Evolutionary conservation across 2,888 invertebrate species (phyloP), one percentile per base, ranked within the genome.

Genomic region (Beris chalybata): DNA sequence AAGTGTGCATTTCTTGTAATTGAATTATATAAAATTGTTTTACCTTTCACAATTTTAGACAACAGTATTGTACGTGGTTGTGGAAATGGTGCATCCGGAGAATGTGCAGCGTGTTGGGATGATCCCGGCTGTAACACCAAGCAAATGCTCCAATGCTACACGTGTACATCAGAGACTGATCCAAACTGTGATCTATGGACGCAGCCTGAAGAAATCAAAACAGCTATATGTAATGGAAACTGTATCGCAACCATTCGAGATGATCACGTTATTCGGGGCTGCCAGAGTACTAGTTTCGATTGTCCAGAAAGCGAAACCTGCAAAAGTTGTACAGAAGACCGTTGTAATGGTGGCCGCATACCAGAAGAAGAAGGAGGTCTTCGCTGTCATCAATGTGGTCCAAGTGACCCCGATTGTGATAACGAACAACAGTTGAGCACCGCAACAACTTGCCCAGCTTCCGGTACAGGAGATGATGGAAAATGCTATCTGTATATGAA

Each of bases 321-420:
- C 29, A 38, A 32, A 9, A 61, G 50, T 38, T 61, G 61, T 38
- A 50, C 50, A 2, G 61, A 61, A 22, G 31, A 52, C 2, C 61
- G 66, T n/a, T 76, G 76, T 45, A 76, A 76, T 54, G 61, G 55
- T 4, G 74, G 71, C 2, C 63, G 73, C 9, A 74, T 72, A n/a
- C 76, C 76, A 11, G 13, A 47, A 2, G 9, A 1, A 7, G 61
- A 71, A 9, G 74, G 75, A 9, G 74, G 75, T 55, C 57, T 63
- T 0, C 66, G 31, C 1, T 76, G 76, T 58, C 71, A 71, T 52
- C 74, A 75, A 47, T 76, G 76, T 54, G 45, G 12, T 1, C 13
- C 63, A 5, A 55, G 43, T 29, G 56, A 67, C 29, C 44, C 54
- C n/a, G 12, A 13, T 5, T 64, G 64, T 44, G 12, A 13, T 29